These are phyloP conservation scores for Harpegnathos saltator DNA, from an alignment of 1,140 invertebrate species.

Conservation along the genomic window DNA sequence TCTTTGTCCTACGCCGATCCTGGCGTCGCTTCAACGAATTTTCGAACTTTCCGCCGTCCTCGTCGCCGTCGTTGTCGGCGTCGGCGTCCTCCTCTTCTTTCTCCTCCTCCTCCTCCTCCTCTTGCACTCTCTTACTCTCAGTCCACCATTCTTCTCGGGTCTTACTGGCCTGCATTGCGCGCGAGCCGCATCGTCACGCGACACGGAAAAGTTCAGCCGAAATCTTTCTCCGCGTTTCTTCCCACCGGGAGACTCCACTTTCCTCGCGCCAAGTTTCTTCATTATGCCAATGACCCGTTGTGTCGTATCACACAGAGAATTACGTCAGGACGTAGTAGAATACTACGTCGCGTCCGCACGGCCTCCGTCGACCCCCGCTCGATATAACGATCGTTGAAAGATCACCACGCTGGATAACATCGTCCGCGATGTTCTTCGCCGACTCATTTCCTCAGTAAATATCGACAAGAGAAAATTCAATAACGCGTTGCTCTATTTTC, in stretches of 20 bases:
- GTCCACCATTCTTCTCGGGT: constrained; percentile 67
- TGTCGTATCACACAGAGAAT: constrained; percentile 67
- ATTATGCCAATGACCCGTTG: constrained; percentile 75
- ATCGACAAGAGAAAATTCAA: background rate
- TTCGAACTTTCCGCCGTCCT: constrained; percentile 76
- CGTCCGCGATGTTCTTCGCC: background rate
- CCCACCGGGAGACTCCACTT: constrained; percentile 21
- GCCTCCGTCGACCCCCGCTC: constrained; percentile 49
- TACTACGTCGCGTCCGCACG: constrained; percentile 9
- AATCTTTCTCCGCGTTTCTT: constrained; percentile 64
- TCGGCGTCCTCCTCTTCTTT: too few relatives aligned
- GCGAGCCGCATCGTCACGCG: constrained; percentile 27
- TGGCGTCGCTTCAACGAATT: constrained; percentile 81
- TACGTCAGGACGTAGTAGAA: constrained; percentile 33
- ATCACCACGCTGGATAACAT: background rate
- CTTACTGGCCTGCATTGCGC: constrained; percentile 50
- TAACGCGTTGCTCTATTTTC: constrained; percentile 9
- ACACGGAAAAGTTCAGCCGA: constrained; percentile 60
- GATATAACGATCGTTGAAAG: constrained; percentile 1
- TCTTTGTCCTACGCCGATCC: constrained; percentile 74
- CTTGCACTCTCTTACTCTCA: constrained; percentile 34
- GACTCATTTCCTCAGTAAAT: background rate
- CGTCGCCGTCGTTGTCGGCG: too few relatives aligned
- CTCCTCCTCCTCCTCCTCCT: constrained; percentile 57
- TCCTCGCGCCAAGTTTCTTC: constrained; percentile 72